Evolutionary conservation across 2,888 invertebrate species (phyloP), one percentile per base, ranked within the genome.

Genomic region (Heliconius ethilla): DNA sequence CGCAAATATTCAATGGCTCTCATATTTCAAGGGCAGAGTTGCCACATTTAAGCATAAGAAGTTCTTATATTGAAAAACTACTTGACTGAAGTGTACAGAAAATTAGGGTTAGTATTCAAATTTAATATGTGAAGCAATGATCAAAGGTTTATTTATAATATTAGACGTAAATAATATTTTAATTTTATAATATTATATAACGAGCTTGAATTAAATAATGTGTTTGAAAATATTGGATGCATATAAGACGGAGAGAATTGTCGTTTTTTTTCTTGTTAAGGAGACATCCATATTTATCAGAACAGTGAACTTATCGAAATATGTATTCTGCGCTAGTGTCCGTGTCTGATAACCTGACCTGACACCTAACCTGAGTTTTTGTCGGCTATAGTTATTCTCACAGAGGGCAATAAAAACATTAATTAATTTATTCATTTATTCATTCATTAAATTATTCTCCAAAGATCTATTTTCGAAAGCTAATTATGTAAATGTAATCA

Each of bases 401-500:
- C 2, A 51, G 22, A 45, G 18, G 18, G 70, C 45, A 66, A 33
- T 33, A 18, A 33, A 29, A 33, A 63, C 13, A 5, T 15, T 29
- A 9, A 33, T 33, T 37, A 18, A 37, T 11, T 67, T 4, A 40
- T 67, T 40, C 25, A 40, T 40, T n/a, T 2, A 55, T 22, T 67
- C n/a, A n/a, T 51, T 18, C 18, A 63, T 27, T 33, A 33, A 55
- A 59, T 72, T 51, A 59, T 55, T 55, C 70, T 72, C 70, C 33
- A 72, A 72, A 72, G 70, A 72, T 72, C 55, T 29, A 72, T 72
- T 72, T 72, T 33, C 29, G 51, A 59, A 67, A 67, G 55, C 55
- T 55, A 72, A 59, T 72, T 72, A 72, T 72, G 70, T n/a, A 55
- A 72, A 72, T 72, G 70, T 72, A 72, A 72, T 72, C 55, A 72